phyloP scores from a whole-genome alignment of 2,797 vertebrate genomes.

The Margarornis squamiger region DNA sequence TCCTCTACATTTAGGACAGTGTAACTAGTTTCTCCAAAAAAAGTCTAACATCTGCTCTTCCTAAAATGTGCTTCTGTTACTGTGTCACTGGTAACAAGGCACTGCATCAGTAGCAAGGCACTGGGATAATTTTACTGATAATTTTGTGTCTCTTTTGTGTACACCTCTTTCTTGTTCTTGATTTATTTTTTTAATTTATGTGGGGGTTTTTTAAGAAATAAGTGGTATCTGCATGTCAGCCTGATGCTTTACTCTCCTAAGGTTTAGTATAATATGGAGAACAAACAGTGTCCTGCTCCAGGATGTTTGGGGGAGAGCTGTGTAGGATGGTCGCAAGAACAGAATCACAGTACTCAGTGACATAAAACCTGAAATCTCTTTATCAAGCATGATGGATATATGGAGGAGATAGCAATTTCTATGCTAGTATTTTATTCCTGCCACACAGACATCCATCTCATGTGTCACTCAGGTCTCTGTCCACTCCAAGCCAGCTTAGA shows the following conservation, averaged over 20 bases:
- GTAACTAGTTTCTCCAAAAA: background rate
- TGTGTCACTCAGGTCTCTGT: rapidly evolving
- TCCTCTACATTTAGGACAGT: background rate
- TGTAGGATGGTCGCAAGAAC: background rate
- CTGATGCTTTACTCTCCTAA: background rate
- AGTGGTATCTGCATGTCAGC: background rate
- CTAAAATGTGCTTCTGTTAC: background rate
- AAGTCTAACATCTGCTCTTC: background rate
- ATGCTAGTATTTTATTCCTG: background rate
- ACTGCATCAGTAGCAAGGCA: background rate
- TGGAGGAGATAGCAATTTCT: background rate
- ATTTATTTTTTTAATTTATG: background rate
- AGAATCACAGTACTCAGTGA: background rate
- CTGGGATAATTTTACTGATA: background rate
- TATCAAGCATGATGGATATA: background rate
- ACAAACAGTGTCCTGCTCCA: background rate
- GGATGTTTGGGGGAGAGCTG: background rate
- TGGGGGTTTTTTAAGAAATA: background rate
- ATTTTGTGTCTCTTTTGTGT: background rate
- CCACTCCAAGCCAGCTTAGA: background rate
- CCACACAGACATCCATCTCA: background rate
- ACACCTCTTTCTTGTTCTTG: background rate
- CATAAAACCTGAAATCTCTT: background rate
- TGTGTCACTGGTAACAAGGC: background rate
- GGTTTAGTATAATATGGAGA: background rate